Evolutionary conservation across 2,888 invertebrate genomes (phyloP).

Genomic region (Apotomis capreana): DNA sequence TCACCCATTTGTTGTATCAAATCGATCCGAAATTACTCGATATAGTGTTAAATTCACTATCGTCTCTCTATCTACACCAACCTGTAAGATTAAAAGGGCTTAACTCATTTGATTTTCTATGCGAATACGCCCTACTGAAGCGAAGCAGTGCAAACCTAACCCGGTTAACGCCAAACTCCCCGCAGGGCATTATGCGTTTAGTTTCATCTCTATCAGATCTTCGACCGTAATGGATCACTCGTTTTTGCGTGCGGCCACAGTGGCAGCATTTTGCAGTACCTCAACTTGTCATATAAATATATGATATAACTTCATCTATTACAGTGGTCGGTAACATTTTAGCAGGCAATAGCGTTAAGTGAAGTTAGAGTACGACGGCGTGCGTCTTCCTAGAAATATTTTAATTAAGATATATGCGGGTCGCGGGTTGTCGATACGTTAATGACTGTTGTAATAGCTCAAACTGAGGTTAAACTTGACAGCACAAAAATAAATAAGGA

Average conservation of each 20-base stretch:
- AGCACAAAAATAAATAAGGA: too few relatives aligned
- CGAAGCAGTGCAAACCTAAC: background rate
- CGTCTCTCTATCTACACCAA: background rate
- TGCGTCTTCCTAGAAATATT: too few relatives aligned
- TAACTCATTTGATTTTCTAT: background rate
- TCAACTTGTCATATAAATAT: too few relatives aligned
- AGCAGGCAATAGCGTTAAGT: too few relatives aligned
- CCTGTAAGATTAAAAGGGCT: background rate
- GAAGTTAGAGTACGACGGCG: too few relatives aligned
- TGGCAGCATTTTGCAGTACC: background rate
- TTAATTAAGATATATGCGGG: too few relatives aligned
- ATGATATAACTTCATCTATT: too few relatives aligned
- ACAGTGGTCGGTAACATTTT: too few relatives aligned
- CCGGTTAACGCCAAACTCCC: constrained; percentile 11
- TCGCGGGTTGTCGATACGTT: too few relatives aligned
- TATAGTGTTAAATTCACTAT: background rate
- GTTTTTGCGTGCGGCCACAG: constrained; percentile 19
- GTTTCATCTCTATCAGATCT: constrained; percentile 33
- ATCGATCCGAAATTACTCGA: background rate
- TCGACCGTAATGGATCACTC: constrained; percentile 28
- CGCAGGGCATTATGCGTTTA: constrained; percentile 11
- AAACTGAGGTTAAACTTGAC: too few relatives aligned
- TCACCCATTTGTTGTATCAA: too few relatives aligned
- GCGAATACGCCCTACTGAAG: background rate
- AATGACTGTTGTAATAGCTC: too few relatives aligned